Percentiles rank a stretch among this genome's conserved stretches.
These are phyloP conservation scores for Ommatoiulus sabulosus DNA, from an alignment of 2,888 invertebrate species.

Conservation along the genomic window DNA sequence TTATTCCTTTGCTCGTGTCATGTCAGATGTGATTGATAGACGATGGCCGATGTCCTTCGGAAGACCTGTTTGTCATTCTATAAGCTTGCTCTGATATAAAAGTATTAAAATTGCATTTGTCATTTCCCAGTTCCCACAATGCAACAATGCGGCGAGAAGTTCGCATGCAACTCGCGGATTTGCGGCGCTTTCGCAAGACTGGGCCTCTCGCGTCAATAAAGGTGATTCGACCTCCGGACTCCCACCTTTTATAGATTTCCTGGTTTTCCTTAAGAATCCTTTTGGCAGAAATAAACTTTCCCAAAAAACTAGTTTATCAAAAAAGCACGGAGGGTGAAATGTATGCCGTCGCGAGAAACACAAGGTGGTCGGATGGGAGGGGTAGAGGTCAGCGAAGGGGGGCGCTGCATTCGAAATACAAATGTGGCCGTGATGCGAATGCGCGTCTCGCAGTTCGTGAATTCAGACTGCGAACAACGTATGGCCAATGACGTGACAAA, in stretches of 20 bases:
- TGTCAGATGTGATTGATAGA: background rate
- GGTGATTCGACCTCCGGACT: background rate
- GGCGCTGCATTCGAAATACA: background rate
- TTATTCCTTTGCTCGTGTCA: background rate
- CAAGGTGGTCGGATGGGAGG: background rate
- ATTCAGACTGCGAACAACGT: background rate
- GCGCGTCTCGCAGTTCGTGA: background rate
- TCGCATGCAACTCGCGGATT: conserved; percentile 9
- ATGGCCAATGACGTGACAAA: background rate
- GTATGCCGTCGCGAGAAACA: background rate
- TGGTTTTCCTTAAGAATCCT: conserved; percentile 6
- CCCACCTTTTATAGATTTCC: background rate
- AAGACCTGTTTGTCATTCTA: background rate
- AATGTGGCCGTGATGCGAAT: background rate
- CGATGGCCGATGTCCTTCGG: background rate
- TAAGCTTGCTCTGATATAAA: background rate
- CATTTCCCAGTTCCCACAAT: background rate
- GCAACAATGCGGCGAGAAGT: background rate
- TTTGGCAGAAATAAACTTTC: background rate
- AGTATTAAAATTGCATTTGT: background rate
- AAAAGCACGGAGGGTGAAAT: background rate
- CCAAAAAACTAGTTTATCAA: background rate
- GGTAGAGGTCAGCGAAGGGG: background rate
- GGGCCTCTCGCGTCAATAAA: background rate
- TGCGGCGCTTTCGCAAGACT: background rate